Evolutionary conservation across 2,797 vertebrate genomes (phyloP).

Genomic region (Monodelphis domestica): DNA sequence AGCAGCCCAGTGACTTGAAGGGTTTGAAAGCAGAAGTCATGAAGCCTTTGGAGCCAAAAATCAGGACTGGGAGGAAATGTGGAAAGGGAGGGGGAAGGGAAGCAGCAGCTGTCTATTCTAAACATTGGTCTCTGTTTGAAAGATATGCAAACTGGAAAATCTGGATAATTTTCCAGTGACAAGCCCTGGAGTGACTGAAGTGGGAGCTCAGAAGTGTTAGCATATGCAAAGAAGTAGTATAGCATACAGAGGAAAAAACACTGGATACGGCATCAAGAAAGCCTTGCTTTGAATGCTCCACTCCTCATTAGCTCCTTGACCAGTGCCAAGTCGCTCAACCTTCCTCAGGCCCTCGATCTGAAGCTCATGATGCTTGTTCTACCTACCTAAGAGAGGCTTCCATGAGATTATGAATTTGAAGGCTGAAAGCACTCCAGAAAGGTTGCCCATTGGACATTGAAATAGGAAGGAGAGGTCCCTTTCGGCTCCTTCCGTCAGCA

Average conservation of each 20-base stretch:
- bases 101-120: slow-evolving; percentile 2
- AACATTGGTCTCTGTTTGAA: slow-evolving; percentile 8
- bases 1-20: neutral
- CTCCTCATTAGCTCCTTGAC: neutral
- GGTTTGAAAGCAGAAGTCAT: neutral
- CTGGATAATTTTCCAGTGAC: slow-evolving; percentile 8
- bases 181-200: slow-evolving; percentile 6
- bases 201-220: slow-evolving; percentile 32
- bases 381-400: neutral
- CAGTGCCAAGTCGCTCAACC: neutral
- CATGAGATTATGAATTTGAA: neutral
- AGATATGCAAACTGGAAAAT: neutral
- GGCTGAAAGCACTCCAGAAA: neutral
- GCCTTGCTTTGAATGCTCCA: neutral
- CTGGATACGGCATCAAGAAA: slow-evolving; percentile 43
- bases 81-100: neutral
- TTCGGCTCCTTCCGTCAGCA: neutral
- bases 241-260: slow-evolving; percentile 65
- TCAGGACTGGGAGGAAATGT: neutral
- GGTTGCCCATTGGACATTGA: neutral
- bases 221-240: slow-evolving; percentile 55
- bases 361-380: neutral
- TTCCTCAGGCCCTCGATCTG: neutral
- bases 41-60: neutral
- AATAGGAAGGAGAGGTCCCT: neutral